Evolutionary conservation across 2,888 invertebrate genomes (phyloP), one percentile per base, ranked within the genome.

Genomic region (Carcina quercana): DNA sequence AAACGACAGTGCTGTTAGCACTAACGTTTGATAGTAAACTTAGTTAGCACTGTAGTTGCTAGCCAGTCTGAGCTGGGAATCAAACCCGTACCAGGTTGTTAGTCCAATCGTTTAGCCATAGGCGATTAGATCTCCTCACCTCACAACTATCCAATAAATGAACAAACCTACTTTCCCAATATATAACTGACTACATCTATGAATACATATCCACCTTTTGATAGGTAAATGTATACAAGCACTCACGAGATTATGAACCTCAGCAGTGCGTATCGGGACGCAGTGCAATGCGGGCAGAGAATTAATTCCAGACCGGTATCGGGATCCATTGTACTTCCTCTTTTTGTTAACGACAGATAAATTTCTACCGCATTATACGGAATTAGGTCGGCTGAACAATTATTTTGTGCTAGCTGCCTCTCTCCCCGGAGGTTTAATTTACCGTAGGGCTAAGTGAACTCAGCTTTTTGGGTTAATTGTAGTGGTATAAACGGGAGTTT

Each of bases 271-370:
- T 28, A 45, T 44, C 42, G 34, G 41, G 51, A 48, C 48, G n/a
- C n/a, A n/a, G n/a, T n/a, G 46, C 49, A 63, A 65, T 66, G 58
- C 61, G 66, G 62, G 65, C 45, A 45, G 43, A 40, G 47, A 62
- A 67, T 63, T 66, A 60, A 64, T 63, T 59, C 59, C 49, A 50
- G 49, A 45, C 51, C 45, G 42, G 53, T 57, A 66, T 61, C 55
- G 49, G 45, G 41, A 40, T 52, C 59, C 53, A 62, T 68, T 66
- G 65, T 67, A 44, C 43, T 51, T 42, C 45, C 53, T 47, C 58
- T 66, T 66, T 69, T 68, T 66, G 66, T 51, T 50, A 57, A 54
- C 57, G 69, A 63, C 67, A 67, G 63, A 65, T 67, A 66, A 60
- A 62, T 63, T 56, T 52, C 50, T 52, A 45, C 38, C 37, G 52